phyloP scores from a whole-genome alignment of 1,140 invertebrate species.

The Caenorhabditis inopinata region DNA sequence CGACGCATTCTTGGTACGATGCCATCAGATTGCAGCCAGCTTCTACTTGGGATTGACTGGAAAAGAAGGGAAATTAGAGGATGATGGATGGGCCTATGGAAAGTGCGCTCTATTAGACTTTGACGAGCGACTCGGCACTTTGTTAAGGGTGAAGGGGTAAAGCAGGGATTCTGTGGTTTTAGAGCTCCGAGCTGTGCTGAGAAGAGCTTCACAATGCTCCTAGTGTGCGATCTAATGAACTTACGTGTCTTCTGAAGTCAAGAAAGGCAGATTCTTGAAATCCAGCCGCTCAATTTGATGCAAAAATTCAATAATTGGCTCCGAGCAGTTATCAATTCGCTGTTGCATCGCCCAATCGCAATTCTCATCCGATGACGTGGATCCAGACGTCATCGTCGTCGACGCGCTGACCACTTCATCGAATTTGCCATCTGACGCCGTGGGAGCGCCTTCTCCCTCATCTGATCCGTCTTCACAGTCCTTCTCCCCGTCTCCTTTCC shows the following conservation, averaged over 20 bases:
- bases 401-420: background rate
- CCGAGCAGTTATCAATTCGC: constrained; percentile 40
- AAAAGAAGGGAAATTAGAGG: background rate
- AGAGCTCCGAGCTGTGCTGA: too few species aligned
- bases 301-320: constrained; percentile 40
- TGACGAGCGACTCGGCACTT: too few species aligned
- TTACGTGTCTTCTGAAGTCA: constrained; percentile 44
- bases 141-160: too few species aligned
- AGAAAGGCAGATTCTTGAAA: constrained; percentile 45
- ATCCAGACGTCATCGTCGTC: background rate
- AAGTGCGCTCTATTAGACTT: background rate
- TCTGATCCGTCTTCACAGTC: constrained; percentile 91
- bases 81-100: background rate
- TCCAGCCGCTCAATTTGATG: constrained; percentile 39
- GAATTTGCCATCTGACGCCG: background rate
- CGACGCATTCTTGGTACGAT: constrained; percentile 54
- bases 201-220: too few species aligned
- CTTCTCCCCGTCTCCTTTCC: constrained; percentile 87
- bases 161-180: too few species aligned
- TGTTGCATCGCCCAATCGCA: constrained; percentile 39
- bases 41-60: constrained; percentile 35
- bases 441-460: constrained; percentile 73
- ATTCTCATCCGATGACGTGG: constrained; percentile 5
- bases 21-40: constrained; percentile 51
- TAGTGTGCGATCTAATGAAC: background rate